Base-by-base conservation (phyloP, 2,797 vertebrate genomes). In the Intellagama lesueurii region DNA sequence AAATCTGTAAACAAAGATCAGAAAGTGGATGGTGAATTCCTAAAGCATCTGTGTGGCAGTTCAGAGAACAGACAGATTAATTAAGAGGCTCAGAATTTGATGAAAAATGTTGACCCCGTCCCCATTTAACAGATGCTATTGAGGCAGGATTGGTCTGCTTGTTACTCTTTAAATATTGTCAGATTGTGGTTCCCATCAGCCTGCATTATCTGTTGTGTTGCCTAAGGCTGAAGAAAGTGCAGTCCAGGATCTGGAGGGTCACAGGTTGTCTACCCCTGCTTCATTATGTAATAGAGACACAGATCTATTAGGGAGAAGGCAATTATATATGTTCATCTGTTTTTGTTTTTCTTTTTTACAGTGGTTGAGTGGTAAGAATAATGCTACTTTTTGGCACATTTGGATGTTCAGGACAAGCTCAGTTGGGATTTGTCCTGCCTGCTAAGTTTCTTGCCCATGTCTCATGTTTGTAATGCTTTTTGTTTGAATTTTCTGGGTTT, bases 401-500 rank as follows among this genome's bases (percentile, higher is more conserved):
- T 79, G 35, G 17, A 19, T 35, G 28, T 24, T 19, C 26, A 12
- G 8, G 14, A 30, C 0, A 75, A 14, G 73, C 79, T 81, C 16
- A 76, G 0, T 83, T 89, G 47, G 5, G 0, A 73, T 76, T 72
- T 0, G 1, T 68, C 87, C 79, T 60, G 32, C 84, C 86, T 16
- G 40, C 0, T 83, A 79, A 2, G 7, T 1, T 79, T 89, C 32
- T 91, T 93, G 56, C 1, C 7, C 8, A 0, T 30, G 75, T n/a
- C 5, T 75, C 64, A 47, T 40, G 4, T 89, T 90, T 1, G 49
- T 9, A 22, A 85, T 91, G 75, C 47, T 86, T 87, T 86, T 81
- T 81, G 4, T 73, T 77, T 76, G 68, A 91, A 77, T 87, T 94
- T 83, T n/a, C 81, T 44, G 19, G 14, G 66, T 87, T 3, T 28